Evolutionary conservation across 2,888 invertebrate species (phyloP), one percentile per base, ranked within the genome.

Genomic region (Drosophila parthenogenetica): DNA sequence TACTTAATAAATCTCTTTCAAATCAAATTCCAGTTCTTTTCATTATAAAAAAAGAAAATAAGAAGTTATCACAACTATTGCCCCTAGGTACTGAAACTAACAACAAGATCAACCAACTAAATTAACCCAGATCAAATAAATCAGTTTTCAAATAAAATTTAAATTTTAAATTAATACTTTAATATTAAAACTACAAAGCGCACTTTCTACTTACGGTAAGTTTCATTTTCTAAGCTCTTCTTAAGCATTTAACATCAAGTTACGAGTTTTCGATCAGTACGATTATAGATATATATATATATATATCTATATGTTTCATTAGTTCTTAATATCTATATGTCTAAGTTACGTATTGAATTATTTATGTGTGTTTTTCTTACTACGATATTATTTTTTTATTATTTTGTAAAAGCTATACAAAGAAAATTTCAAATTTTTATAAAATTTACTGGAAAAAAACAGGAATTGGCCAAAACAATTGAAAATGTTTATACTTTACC

Each of bases 401-500:
- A 39, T 49, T 55, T 78, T 59, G 22, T 5, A 40, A 69, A 66
- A 64, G 45, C 43, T 58, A 25, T 59, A 54, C 49, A 69, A 68
- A 73, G 59, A 48, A 75, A 79, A 77, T 79, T 83, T 72, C 11
- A 86, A 85, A 78, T 78, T 80, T 55, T 71, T 65, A 68, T 69
- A 68, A 76, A 75, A 76, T 42, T 67, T 69, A 76, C 17, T 77
- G 69, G 62, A 68, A 79, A 79, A 90, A 90, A 89, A 89, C 90
- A 90, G 90, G 87, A 90, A 90, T 90, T 90, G 91, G 90, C 90
- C 90, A 88, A 54, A 83, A 81, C 69, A 64, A 89, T 87, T 81
- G 87, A 89, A 87, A 89, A 86, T 80, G 49, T 86, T 81, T 68
- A 62, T 69, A 68, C 40, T 54, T 43, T 32, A 54, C 29, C 35